Conservation (phyloP, 2,113 vertebrate species). For the Alligator sinensis region DNA sequence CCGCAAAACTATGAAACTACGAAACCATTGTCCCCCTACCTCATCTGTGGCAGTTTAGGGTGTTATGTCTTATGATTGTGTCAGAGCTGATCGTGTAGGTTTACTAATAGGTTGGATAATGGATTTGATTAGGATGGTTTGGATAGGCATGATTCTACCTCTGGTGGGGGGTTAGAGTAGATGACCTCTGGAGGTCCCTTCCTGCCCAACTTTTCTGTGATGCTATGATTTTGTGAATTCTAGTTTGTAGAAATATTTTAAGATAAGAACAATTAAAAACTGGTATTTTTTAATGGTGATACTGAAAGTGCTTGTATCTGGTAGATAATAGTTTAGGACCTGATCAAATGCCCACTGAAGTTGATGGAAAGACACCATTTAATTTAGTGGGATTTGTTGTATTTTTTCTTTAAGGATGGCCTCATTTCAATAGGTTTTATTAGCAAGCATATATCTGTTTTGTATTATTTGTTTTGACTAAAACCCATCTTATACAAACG, state of each 20-base stretch:
- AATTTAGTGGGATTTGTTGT: not conserved
- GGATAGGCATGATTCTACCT: too few relatives aligned
- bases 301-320: not conserved
- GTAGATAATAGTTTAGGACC: not conserved
- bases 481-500: not conserved
- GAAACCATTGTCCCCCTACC: too few relatives aligned
- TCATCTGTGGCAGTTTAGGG: too few relatives aligned
- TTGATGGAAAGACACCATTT: not conserved
- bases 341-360: not conserved
- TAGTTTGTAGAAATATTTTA: not conserved
- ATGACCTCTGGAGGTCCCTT: too few relatives aligned
- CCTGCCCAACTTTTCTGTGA: too few relatives aligned
- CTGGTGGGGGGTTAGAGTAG: too few relatives aligned
- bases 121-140: too few relatives aligned
- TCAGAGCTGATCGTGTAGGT: too few relatives aligned
- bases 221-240: too few relatives aligned
- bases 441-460: not conserved
- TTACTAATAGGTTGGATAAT: too few relatives aligned
- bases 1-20: too few relatives aligned
- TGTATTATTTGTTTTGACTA: not conserved
- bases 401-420: not conserved
- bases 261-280: not conserved
- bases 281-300: fast-evolving
- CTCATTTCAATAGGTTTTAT: not conserved
- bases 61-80: too few relatives aligned